Percentiles rank a stretch among this genome's conserved stretches.
Evolutionary conservation across 2,797 vertebrate species (phyloP).

Genomic region (Bradypus variegatus): DNA sequence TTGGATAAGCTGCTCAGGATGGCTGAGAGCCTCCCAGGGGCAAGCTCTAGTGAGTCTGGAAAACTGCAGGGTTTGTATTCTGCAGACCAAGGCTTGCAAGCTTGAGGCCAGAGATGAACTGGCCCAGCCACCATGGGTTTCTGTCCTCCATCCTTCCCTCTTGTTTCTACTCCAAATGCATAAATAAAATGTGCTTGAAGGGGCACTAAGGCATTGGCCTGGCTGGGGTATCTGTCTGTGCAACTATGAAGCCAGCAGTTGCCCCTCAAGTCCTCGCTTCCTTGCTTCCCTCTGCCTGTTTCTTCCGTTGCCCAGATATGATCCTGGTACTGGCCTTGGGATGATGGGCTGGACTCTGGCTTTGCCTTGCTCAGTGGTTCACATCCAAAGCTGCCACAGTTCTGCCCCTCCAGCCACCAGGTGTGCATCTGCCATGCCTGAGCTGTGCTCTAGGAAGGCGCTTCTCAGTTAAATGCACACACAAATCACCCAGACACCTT

Average conservation of each 20-base stretch:
- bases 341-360: background rate
- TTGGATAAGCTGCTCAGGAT: background rate
- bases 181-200: background rate
- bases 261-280: background rate
- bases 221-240: background rate
- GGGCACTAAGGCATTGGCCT: background rate
- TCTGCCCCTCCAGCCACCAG: background rate
- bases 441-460: background rate
- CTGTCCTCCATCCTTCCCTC: background rate
- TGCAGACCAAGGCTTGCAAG: background rate
- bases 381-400: no score
- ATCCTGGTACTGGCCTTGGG: background rate
- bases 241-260: background rate
- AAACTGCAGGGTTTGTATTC: background rate
- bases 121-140: background rate
- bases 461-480: background rate
- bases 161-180: background rate
- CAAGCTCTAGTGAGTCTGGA: background rate
- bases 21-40: background rate
- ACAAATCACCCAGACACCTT: no score
- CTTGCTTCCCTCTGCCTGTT: background rate
- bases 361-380: background rate
- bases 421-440: background rate
- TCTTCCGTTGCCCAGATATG: background rate
- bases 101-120: background rate